Evolutionary conservation across 2,797 vertebrate genomes (phyloP), one percentile per base, ranked within the genome.

Genomic region (Craterocephalus amniculus): DNA sequence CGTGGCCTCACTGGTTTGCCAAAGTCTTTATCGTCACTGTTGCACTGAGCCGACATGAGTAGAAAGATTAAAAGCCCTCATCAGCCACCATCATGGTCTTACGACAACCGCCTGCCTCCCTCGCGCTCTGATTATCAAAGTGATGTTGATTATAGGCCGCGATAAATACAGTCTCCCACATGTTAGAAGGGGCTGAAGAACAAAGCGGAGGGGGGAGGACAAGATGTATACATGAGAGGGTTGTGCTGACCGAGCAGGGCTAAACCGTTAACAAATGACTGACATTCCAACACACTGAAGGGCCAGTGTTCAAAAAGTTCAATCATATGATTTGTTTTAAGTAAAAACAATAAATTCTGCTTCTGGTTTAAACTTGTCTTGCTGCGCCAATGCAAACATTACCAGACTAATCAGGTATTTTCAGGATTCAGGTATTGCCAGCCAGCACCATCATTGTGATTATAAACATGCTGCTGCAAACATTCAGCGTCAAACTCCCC

Each of bases 1-100:
- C 78, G 83, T 78, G 84, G 40, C 24, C 43, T 58, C 6, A 2
- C 14, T 27, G 20, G 43, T 82, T 67, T 78, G 76, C 79, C 79
- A 88, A 82, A 82, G 75, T 43, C 76, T 75, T 85, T 74, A 76
- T 80, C 76, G 56, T 74, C 76, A 38, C 6, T 63, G 48, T 68
- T 36, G 40, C 49, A 29, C 76, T 36, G 55, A 79, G 66, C 63
- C 8, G 27, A 69, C 76, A 72, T 40, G 35, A 67, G 64, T n/a
- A 12, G 36, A 22, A 63, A 52, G 66, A 78, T 74, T 81, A 66
- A 58, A 58, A 69, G 66, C 63, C 45, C 48, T 70, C 24, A 38
- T 43, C 55, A 34, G 29, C 66, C 54, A 51, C 60, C 59, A 6
- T 35, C 58, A 16, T 48, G 12, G 45, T 20, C 72, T 76, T 48